Base-by-base conservation (phyloP, 30 jellyfish, hydroid and myxozoan species). In the Pseudorhiza aurosa region DNA sequence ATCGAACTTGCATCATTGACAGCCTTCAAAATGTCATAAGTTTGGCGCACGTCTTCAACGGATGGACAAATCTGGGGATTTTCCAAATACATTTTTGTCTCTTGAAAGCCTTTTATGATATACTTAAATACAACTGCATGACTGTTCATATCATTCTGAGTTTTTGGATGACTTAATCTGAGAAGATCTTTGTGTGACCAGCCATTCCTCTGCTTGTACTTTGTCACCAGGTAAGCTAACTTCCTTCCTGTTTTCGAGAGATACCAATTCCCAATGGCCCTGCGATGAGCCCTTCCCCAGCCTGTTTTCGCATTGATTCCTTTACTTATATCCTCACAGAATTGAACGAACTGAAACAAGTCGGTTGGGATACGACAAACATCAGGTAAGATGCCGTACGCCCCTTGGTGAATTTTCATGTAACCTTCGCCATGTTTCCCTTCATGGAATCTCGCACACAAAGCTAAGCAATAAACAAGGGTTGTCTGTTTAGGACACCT, bases 211-310 rank as follows among this genome's bases (percentile, higher is more conserved):
- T 60, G 55, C 77, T 84, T 72, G 47, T 72, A 84, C 43, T 84
- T 84, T 35, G 95, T 84, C 25, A 84, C 76, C 26, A 30, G 69
- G 55, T 84, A 84, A 1, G 85, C 82, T 68, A 84, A 47, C 12
- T 60, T 37, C 0, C 27, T 18, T 30, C 77, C 85, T 35, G 32
- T 32, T 64, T 84, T 74, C 35, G 49, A 76, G 24, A 62, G 29
- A 39, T 84, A 84, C 85, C 85, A 84, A 32, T 67, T 49, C 1
- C 53, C 24, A 12, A 84, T 84, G 35, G 83, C 95, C 49, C 56
- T 84, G 27, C 85, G 25, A 33, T 68, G 77, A 43, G 85, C 78
- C 35, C 89, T 68, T 4, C 95, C 95, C 95, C 95, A 84, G 25
- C 89, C 89, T 7, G 84, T 32, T 1, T 1, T 2, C 1, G 7